A percentile compares a stretch with the other conserved stretches of the same genome.
Conservation (phyloP, 2,888 invertebrate genomes). For the Notocelia uddmanniana region DNA sequence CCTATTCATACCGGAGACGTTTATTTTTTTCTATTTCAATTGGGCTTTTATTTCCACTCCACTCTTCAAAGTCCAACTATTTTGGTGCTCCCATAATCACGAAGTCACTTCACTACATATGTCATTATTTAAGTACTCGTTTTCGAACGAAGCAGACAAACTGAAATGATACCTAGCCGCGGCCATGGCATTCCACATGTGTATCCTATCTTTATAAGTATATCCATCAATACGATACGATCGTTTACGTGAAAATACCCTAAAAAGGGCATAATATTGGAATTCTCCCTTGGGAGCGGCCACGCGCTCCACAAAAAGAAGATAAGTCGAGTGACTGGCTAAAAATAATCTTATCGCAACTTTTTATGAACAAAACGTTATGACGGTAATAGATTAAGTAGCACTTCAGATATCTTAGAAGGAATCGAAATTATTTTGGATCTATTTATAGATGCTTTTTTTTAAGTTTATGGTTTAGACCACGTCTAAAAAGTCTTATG, state of each 20-base stretch:
- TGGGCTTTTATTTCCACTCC: no score
- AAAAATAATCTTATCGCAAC: conserved; percentile 41
- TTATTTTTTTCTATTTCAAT: no score
- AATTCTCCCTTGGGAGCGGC: conserved; percentile 61
- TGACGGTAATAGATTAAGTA: conserved; percentile 45
- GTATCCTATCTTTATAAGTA: neutral
- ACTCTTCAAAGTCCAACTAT: no score
- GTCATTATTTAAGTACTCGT: no score
- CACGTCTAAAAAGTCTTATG: neutral
- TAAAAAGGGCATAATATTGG: conserved; percentile 50
- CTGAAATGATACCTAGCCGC: neutral
- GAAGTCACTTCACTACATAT: no score
- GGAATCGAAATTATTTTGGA: conserved; percentile 18
- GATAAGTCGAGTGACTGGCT: conserved; percentile 19
- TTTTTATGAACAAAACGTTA: conserved; percentile 40
- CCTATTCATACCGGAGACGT: no score
- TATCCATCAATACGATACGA: conserved; percentile 16
- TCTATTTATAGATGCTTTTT: neutral
- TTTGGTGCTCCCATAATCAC: no score
- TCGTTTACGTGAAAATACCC: conserved; percentile 40
- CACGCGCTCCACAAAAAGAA: conserved; percentile 52
- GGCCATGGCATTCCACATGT: neutral
- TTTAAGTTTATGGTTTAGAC: neutral
- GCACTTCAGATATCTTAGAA: conserved; percentile 38
- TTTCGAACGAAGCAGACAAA: neutral